Conservation (phyloP, 2,888 invertebrate genomes). For the Pterostichus madidus region DNA sequence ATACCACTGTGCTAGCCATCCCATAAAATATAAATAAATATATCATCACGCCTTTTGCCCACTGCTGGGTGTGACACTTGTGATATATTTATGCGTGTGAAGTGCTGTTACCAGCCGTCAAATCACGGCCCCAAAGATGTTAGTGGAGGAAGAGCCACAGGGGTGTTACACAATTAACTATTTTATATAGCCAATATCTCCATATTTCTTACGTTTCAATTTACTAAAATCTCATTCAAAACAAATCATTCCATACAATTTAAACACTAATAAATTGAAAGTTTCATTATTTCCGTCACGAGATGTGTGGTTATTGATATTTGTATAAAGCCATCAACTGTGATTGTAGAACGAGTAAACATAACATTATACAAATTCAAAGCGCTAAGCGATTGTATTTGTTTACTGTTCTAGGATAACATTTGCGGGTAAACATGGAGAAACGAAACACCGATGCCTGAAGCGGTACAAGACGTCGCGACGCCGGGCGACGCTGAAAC, state of each 20-base stretch:
- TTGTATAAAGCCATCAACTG: neutral
- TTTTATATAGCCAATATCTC: neutral
- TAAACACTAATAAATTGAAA: neutral
- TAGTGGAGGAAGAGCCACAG: too few relatives aligned
- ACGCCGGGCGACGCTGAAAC: too few relatives aligned
- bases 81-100: too few relatives aligned
- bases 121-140: too few relatives aligned
- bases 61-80: too few relatives aligned
- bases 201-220: neutral
- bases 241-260: conserved; percentile 4
- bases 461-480: too few relatives aligned
- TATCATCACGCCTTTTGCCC: too few relatives aligned
- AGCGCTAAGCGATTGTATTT: neutral
- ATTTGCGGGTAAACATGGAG: neutral
- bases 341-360: neutral
- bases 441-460: neutral
- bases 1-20: too few relatives aligned
- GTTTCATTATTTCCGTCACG: neutral
- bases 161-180: too few relatives aligned
- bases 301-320: neutral
- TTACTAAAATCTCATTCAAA: neutral
- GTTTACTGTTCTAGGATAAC: neutral
- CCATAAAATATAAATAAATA: too few relatives aligned
- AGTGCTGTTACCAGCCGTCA: too few relatives aligned
- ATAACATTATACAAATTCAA: too few relatives aligned